phyloP scores from a whole-genome alignment of 1,140 invertebrate genomes.

The Papilio aristodemus region DNA sequence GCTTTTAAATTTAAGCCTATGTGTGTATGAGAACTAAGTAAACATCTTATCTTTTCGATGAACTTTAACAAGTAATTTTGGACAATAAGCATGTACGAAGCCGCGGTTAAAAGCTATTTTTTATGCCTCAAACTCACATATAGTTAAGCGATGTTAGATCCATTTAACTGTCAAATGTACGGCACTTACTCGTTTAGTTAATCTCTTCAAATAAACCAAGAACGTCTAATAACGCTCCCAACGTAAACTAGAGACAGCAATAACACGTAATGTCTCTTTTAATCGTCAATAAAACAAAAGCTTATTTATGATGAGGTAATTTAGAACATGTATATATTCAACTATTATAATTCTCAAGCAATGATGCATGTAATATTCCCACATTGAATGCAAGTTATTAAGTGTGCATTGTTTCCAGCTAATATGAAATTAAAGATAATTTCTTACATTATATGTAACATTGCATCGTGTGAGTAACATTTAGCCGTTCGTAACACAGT shows the following conservation, averaged over 20 bases:
- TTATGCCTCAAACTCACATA: not conserved
- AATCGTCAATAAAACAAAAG: constrained; percentile 52
- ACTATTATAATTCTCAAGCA: constrained; percentile 44
- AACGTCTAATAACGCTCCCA: constrained; percentile 1
- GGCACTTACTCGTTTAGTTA: constrained; percentile 2
- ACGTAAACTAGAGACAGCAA: constrained; percentile 1
- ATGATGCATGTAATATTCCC: constrained; percentile 46
- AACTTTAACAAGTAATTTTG: too few relatives aligned
- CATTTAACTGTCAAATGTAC: not conserved
- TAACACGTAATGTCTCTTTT: constrained; percentile 35
- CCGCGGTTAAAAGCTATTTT: not conserved
- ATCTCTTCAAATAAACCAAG: constrained; percentile 6
- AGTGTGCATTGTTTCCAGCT: constrained; percentile 40
- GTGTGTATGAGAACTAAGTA: too few relatives aligned
- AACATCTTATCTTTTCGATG: too few relatives aligned
- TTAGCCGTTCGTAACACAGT: too few relatives aligned
- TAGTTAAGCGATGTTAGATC: not conserved
- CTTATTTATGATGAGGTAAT: constrained; percentile 38
- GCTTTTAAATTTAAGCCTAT: too few relatives aligned
- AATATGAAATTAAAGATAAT: constrained; percentile 27
- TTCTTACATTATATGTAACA: constrained; percentile 4
- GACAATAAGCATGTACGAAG: not conserved
- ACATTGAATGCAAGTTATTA: constrained; percentile 40
- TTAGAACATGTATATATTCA: constrained; percentile 36
- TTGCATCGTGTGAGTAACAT: not conserved